These are phyloP conservation scores for Spinus olivaceus DNA, from an alignment of 2,797 vertebrate species.

Conservation along the genomic window DNA sequence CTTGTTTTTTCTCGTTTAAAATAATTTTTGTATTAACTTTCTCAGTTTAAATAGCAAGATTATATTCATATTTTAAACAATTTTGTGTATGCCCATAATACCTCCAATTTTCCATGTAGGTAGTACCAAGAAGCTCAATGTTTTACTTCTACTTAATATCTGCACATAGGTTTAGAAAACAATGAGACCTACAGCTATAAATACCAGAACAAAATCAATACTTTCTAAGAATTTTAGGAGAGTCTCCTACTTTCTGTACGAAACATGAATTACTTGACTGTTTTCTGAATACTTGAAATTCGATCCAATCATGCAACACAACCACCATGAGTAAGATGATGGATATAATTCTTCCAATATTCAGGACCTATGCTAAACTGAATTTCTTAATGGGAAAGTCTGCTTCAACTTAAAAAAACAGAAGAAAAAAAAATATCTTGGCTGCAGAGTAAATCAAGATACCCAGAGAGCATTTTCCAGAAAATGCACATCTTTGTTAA, in stretches of 20 bases:
- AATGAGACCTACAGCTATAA: neutral
- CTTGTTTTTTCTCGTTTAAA: neutral
- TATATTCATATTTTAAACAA: neutral
- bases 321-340: neutral
- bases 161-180: neutral
- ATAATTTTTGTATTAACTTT: neutral
- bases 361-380: neutral
- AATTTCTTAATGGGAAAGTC: neutral
- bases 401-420: neutral
- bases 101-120: neutral
- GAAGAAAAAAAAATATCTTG: neutral
- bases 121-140: neutral
- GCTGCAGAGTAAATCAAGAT: neutral
- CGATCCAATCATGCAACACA: neutral
- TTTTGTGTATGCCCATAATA: neutral
- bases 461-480: neutral
- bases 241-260: neutral
- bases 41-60: neutral
- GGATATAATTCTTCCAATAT: neutral
- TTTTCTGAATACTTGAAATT: neutral
- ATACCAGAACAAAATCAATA: neutral
- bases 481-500: neutral
- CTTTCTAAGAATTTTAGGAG: neutral
- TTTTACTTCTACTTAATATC: neutral
- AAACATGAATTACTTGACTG: neutral